Conservation (phyloP, 2,113 vertebrate genomes). For the Macroglossus sobrinus region DNA sequence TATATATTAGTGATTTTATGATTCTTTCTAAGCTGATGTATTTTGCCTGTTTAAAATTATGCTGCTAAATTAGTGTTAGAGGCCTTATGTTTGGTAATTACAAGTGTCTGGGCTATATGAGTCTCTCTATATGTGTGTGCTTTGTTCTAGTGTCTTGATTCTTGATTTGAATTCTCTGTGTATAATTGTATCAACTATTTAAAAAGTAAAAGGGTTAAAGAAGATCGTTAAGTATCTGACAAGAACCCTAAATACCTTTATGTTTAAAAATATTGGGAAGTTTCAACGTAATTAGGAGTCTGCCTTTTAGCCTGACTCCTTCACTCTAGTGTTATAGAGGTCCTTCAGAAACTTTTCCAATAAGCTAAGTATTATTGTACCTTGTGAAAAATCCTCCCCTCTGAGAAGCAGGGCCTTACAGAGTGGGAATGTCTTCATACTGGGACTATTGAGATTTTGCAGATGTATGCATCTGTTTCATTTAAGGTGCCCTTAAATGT, state of each 20-base stretch:
- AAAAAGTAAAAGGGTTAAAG: slow-evolving; percentile 61
- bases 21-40: slow-evolving; percentile 26
- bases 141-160: slow-evolving; percentile 40
- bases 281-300: slow-evolving; percentile 24
- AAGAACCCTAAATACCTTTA: slow-evolving; percentile 57
- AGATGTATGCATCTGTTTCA: slow-evolving; percentile 57
- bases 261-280: slow-evolving; percentile 39
- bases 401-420: slow-evolving; percentile 63
- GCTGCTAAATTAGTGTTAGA: slow-evolving; percentile 80
- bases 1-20: slow-evolving; percentile 58
- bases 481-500: slow-evolving; percentile 68
- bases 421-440: slow-evolving; percentile 54
- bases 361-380: slow-evolving; percentile 32
- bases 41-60: slow-evolving; percentile 67
- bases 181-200: slow-evolving; percentile 55
- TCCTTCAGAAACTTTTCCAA: slow-evolving; percentile 46
- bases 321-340: neutral
- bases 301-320: neutral
- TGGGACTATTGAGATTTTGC: slow-evolving; percentile 50
- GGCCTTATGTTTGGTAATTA: slow-evolving; percentile 76
- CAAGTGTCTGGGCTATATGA: slow-evolving; percentile 2
- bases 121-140: slow-evolving; percentile 29
- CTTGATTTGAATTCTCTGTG: slow-evolving; percentile 47
- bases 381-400: slow-evolving; percentile 61
- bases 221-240: slow-evolving; percentile 25